These are phyloP conservation scores for Apostichopus leukothele DNA, from an alignment of 53 echinoderm and acorn worm species.

Conservation along the genomic window DNA sequence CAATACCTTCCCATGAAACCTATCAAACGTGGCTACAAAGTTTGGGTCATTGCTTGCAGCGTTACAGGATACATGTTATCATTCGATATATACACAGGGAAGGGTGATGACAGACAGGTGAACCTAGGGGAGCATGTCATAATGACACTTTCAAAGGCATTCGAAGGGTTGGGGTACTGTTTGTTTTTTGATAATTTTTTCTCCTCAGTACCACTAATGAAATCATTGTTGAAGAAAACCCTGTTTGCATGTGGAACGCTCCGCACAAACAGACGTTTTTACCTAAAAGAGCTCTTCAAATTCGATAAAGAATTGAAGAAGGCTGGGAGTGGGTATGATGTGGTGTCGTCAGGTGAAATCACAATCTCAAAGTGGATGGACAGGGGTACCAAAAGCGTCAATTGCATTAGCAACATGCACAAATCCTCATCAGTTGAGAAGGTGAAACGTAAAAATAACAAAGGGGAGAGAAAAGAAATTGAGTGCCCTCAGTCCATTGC, in stretches of 20 bases:
- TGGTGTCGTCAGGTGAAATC: no score
- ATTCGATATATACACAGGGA: conserved; percentile 14
- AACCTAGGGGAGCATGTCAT: conserved; percentile 1
- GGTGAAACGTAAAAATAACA: not conserved
- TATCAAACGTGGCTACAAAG: conserved; percentile 14
- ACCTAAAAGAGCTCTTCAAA: no score
- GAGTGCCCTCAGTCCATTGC: not conserved
- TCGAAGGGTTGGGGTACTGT: not conserved
- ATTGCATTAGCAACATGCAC: conserved; percentile 2
- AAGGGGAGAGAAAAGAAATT: not conserved
- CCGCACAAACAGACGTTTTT: not conserved
- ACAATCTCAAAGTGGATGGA: not conserved
- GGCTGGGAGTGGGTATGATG: no score
- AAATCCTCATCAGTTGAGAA: not conserved
- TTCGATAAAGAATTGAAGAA: no score
- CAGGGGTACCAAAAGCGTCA: not conserved
- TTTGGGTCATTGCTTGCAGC: not conserved
- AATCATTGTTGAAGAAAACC: not conserved
- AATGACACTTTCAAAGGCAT: not conserved
- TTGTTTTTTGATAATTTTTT: conserved; percentile 28
- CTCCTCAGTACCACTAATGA: not conserved
- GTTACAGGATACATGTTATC: conserved; percentile 12
- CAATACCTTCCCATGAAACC: conserved; percentile 25
- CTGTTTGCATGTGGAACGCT: not conserved
- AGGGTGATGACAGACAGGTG: not conserved